Conservation (phyloP, 1,140 invertebrate species). For the Cepaea nemoralis region DNA sequence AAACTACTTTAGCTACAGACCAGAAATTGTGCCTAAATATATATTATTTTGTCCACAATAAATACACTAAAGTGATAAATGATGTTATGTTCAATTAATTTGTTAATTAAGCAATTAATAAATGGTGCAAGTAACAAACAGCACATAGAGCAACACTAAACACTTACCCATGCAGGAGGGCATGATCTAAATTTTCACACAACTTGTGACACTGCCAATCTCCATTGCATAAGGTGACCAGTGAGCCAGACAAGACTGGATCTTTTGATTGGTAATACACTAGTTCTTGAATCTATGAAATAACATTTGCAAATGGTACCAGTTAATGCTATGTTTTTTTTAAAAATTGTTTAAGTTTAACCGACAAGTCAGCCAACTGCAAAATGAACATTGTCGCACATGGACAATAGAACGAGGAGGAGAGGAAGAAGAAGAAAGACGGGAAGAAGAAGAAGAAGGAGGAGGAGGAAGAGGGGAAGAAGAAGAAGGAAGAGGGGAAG, state of each 20-base stretch:
- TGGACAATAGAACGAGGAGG: not conserved
- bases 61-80: too few species aligned
- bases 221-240: conserved; percentile 54
- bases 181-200: conserved; percentile 67
- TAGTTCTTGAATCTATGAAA: conserved; percentile 57
- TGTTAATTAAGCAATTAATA: too few species aligned
- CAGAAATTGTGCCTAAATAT: too few species aligned
- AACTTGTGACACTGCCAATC: conserved; percentile 64
- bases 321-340: not conserved
- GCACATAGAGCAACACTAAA: too few species aligned
- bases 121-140: too few species aligned
- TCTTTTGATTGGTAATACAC: conserved; percentile 46
- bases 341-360: not conserved
- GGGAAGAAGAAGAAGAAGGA: not conserved
- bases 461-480: not conserved
- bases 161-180: conserved; percentile 65
- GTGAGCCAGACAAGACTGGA: not conserved
- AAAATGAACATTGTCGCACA: not conserved
- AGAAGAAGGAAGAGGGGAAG: not conserved
- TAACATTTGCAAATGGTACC: not conserved
- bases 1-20: too few species aligned
- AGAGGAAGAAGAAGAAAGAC: too few species aligned
- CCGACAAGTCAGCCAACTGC: too few species aligned
- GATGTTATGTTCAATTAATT: too few species aligned
- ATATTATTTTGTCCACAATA: too few species aligned